These are phyloP conservation scores for Buphagus erythrorhynchus DNA, from an alignment of 2,797 vertebrate species.

Conservation along the genomic window DNA sequence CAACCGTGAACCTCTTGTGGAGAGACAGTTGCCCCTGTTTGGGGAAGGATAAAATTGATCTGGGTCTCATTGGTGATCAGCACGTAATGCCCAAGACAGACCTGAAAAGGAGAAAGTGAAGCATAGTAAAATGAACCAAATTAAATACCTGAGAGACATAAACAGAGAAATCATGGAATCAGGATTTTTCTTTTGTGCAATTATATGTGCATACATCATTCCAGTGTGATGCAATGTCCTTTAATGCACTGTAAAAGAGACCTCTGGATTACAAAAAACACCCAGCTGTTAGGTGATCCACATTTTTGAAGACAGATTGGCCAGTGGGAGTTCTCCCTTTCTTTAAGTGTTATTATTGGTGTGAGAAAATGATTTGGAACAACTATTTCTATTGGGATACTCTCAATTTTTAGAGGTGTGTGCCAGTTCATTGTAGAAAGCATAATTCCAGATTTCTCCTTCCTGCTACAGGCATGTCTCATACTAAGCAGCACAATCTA, in stretches of 20 bases:
- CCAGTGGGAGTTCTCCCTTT: neutral
- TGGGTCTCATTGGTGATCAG: neutral
- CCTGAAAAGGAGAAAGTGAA: neutral
- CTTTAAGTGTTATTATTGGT: neutral
- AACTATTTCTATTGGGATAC: neutral
- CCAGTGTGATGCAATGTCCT: neutral
- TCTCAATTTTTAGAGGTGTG: neutral
- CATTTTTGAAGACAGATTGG: neutral
- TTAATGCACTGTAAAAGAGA: neutral
- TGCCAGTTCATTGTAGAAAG: neutral
- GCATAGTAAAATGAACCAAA: neutral
- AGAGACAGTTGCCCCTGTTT: neutral
- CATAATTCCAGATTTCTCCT: neutral
- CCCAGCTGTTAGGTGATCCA: neutral
- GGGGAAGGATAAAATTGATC: neutral
- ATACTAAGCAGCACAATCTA: neutral
- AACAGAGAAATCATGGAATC: neutral
- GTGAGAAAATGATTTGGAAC: neutral
- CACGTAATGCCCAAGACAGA: neutral
- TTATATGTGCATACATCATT: neutral
- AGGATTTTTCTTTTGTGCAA: fast-evolving
- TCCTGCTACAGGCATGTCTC: neutral
- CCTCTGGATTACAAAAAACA: neutral
- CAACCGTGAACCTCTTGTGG: fast-evolving
- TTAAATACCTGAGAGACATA: fast-evolving